Evolutionary conservation across 2,888 invertebrate genomes (phyloP).

Genomic region (Agonopterix alstromeriana): DNA sequence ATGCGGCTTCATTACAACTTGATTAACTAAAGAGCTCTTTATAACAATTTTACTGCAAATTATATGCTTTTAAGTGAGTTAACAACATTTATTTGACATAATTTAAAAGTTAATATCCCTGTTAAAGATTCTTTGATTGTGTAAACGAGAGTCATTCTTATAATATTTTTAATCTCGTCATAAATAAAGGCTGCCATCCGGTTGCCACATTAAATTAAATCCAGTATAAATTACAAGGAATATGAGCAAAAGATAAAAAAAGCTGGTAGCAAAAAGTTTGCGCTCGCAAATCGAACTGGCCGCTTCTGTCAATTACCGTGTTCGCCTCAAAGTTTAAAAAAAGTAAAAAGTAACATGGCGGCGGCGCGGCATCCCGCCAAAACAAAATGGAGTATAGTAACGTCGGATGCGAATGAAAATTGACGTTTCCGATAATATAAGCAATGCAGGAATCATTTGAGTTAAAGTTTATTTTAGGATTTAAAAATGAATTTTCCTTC

Average conservation of each 20-base stretch:
- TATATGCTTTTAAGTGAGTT: too few relatives aligned
- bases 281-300: constrained; percentile 23
- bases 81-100: too few relatives aligned
- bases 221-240: constrained; percentile 4
- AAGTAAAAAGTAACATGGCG: constrained; percentile 15
- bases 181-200: constrained; percentile 31
- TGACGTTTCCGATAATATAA: constrained; percentile 4
- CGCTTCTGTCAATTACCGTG: constrained; percentile 42
- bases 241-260: constrained; percentile 1
- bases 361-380: constrained; percentile 11
- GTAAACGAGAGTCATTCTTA: constrained; percentile 9
- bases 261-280: constrained; percentile 21
- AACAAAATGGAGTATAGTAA: constrained; percentile 5
- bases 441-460: constrained; percentile 1
- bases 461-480: not conserved
- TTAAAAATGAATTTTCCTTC: too few relatives aligned
- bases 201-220: constrained; percentile 39
- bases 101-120: too few relatives aligned
- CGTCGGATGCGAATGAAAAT: constrained; percentile 2
- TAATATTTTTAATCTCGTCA: constrained; percentile 13
- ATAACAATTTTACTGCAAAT: too few relatives aligned
- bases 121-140: too few relatives aligned
- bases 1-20: too few relatives aligned
- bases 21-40: too few relatives aligned
- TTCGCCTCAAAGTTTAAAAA: constrained; percentile 17